Conservation (phyloP, 2,888 invertebrate species). For the Ophioninae sp. region DNA sequence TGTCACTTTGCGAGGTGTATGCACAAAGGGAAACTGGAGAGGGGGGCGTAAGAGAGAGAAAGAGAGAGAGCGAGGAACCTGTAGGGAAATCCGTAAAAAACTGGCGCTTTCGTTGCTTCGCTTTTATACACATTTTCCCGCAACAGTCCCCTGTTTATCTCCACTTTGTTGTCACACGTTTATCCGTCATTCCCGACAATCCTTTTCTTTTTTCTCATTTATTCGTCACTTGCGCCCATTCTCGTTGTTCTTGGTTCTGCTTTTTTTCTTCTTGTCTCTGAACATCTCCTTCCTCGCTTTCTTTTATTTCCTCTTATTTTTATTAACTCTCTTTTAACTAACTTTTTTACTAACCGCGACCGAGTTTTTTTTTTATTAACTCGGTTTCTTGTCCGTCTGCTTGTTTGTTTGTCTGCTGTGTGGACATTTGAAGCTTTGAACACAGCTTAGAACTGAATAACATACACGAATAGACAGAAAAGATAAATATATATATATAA, state of each 20-base stretch:
- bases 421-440: no score
- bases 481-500: no score
- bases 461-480: no score
- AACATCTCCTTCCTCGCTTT: conserved; percentile 43
- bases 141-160: conserved; percentile 79
- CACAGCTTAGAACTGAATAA: no score
- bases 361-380: no score
- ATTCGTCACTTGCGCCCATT: conserved; percentile 49
- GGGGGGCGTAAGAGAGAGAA: conserved; percentile 15
- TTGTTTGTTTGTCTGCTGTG: no score
- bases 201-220: conserved; percentile 67
- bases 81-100: conserved; percentile 62
- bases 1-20: conserved; percentile 47
- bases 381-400: no score
- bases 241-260: conserved; percentile 61
- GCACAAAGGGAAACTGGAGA: conserved; percentile 28
- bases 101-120: conserved; percentile 63
- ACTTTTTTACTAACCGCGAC: no score
- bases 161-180: conserved; percentile 77
- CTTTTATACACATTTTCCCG: conserved; percentile 78
- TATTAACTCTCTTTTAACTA: conserved; percentile 30
- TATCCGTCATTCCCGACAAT: conserved; percentile 75
- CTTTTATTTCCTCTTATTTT: conserved; percentile 63
- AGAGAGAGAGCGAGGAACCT: conserved; percentile 39
- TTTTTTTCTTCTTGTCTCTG: conserved; percentile 46